phyloP scores from a whole-genome alignment of 2,888 invertebrate genomes.

The Meganola albula region DNA sequence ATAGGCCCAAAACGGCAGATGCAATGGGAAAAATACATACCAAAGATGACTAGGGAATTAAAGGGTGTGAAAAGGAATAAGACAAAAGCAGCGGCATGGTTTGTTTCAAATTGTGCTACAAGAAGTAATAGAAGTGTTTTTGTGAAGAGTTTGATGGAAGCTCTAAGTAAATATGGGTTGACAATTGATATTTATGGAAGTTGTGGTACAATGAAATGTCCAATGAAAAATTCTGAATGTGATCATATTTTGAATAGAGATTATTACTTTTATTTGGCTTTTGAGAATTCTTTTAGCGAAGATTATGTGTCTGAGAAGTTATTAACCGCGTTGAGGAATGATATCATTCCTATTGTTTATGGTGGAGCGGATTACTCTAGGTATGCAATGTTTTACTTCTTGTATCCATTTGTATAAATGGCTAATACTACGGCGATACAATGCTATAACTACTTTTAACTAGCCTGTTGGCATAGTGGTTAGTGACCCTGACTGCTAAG shows the following conservation, averaged over 20 bases:
- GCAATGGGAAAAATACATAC: slow-evolving; percentile 30
- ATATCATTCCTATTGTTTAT: slow-evolving; percentile 82
- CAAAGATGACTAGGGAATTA: slow-evolving; percentile 38
- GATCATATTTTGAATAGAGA: slow-evolving; percentile 60
- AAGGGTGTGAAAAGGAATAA: slow-evolving; percentile 41
- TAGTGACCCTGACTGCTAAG: too few species aligned
- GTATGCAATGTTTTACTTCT: slow-evolving; percentile 27
- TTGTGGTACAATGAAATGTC: slow-evolving; percentile 63
- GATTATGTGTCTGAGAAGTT: slow-evolving; percentile 78
- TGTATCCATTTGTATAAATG: too few species aligned
- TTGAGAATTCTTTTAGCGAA: slow-evolving; percentile 84
- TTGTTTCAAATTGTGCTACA: slow-evolving; percentile 55
- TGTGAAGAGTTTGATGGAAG: slow-evolving; percentile 38
- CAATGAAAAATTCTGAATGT: slow-evolving; percentile 37
- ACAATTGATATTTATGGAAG: slow-evolving; percentile 74
- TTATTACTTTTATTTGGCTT: slow-evolving; percentile 84
- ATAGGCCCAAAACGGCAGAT: slow-evolving; percentile 20
- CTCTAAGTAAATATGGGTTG: slow-evolving; percentile 33
- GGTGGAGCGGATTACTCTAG: slow-evolving; percentile 81
- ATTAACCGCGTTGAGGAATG: slow-evolving; percentile 75
- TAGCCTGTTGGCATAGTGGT: too few species aligned
- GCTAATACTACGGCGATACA: too few species aligned
- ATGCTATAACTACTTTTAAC: too few species aligned
- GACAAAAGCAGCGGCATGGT: slow-evolving; percentile 63
- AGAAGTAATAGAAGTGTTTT: slow-evolving; percentile 42